Conservation (phyloP, 2,888 invertebrate genomes). For the Drosophila suboccidentalis region DNA sequence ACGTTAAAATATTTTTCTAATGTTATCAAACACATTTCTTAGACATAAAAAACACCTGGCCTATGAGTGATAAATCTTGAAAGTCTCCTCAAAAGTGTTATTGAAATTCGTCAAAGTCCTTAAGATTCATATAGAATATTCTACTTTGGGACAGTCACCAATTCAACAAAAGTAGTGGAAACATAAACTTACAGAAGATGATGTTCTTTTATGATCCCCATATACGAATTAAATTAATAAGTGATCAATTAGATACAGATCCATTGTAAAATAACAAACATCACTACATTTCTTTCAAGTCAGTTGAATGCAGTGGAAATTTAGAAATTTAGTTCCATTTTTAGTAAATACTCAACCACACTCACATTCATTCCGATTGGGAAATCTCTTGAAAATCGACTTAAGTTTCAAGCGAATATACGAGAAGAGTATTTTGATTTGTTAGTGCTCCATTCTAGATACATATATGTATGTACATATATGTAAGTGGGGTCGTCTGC, state of each 20-base stretch:
- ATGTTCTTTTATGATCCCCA: not conserved
- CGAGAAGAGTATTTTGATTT: not conserved
- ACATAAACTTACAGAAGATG: not conserved
- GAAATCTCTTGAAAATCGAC: not conserved
- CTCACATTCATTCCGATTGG: not conserved
- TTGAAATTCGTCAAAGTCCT: not conserved
- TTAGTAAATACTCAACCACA: not conserved
- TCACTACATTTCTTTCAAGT: not conserved
- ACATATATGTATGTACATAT: not conserved
- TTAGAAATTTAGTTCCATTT: not conserved
- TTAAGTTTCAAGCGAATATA: not conserved
- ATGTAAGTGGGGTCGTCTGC: slow-evolving; percentile 19
- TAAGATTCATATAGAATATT: not conserved
- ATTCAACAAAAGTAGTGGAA: not conserved
- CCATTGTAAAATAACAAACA: not conserved
- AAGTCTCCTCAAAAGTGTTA: too few relatives aligned
- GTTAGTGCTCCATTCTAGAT: not conserved
- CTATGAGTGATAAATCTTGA: too few relatives aligned
- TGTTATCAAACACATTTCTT: too few relatives aligned
- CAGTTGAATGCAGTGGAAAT: not conserved
- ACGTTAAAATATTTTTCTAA: too few relatives aligned
- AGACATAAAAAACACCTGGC: too few relatives aligned
- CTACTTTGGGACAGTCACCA: not conserved
- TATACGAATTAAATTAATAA: not conserved
- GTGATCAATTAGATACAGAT: not conserved